Evolutionary conservation across 2,888 invertebrate genomes (phyloP).

Genomic region (Acanthosepion esculentum): DNA sequence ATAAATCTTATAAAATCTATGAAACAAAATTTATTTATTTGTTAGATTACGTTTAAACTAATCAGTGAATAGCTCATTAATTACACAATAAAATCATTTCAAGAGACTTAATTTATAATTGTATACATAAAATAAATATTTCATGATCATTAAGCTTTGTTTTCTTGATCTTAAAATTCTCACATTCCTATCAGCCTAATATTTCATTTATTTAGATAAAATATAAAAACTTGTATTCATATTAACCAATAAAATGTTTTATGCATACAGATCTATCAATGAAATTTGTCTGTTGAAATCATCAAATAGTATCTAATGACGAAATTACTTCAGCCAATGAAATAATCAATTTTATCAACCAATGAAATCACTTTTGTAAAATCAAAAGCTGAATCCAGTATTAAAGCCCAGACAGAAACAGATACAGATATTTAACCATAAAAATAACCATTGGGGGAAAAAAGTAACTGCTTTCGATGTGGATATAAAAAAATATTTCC

Average conservation of each 20-base stretch:
- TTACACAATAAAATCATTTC: no score
- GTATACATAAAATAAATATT: no score
- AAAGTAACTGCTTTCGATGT: background rate
- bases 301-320: background rate
- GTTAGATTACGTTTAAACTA: no score
- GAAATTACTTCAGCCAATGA: background rate
- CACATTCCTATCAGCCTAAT: background rate
- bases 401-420: background rate
- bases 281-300: background rate
- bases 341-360: background rate
- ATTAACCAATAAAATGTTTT: background rate
- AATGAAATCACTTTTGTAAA: background rate
- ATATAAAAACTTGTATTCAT: background rate
- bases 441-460: background rate
- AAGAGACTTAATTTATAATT: no score
- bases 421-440: background rate
- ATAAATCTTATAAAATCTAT: no score
- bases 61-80: no score
- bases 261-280: background rate
- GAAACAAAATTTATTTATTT: no score
- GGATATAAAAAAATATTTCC: background rate
- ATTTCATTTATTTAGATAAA: background rate
- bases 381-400: background rate
- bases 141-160: no score
- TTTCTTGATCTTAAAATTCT: no score